Base-by-base conservation (phyloP, 2,888 invertebrate genomes). In the Pristionchus maxplancki region DNA sequence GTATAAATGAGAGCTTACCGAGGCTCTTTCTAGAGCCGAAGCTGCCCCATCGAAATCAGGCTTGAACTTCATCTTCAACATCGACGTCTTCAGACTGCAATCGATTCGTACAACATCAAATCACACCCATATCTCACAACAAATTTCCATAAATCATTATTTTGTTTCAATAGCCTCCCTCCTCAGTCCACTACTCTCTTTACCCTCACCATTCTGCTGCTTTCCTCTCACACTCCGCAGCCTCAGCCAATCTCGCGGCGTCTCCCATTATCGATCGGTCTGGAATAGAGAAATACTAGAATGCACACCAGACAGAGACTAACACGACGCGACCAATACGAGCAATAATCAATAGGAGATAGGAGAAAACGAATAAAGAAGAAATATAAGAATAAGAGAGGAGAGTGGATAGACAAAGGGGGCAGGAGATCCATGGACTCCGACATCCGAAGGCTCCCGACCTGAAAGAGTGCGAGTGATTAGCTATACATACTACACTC, bases 31-130 rank as follows among this genome's bases (percentile, higher is more conserved):
- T 95, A 97, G 98, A 95, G 97, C 97, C 94, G 97, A 97, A 1
- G 98, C 97, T 58, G 99, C 99, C 53, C 97, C 96, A 95, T 99
- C 98, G 95, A 96, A 97, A 95, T 99, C 98, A 0, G 98, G 97
- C 94, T 97, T 97, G 98, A 99, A 98, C 95, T 98, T 98, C 91
- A 98, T 95, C 67, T 93, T 92, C 37, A 96, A 93, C n/a, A 98
- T 95, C 0, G 97, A 96, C 20, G 97, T 97, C 96, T 98, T 98
- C 94, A 99, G 95, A 94, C 98, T 96, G 91, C 87, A 94, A 88
- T 31, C n/a, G 53, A 87, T 8, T 58, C 58, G 6, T 58, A 24
- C 24, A 58, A 1, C 37, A 89, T 13, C 24, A 44, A n/a, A 78
- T 13, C 6, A 50, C 37, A 74, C 24, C 50, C 44, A 71, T 20